Percentiles rank a stretch among this genome's conserved stretches.
Evolutionary conservation across 1,140 invertebrate genomes (phyloP).

Genomic region (Orussus abietinus): DNA sequence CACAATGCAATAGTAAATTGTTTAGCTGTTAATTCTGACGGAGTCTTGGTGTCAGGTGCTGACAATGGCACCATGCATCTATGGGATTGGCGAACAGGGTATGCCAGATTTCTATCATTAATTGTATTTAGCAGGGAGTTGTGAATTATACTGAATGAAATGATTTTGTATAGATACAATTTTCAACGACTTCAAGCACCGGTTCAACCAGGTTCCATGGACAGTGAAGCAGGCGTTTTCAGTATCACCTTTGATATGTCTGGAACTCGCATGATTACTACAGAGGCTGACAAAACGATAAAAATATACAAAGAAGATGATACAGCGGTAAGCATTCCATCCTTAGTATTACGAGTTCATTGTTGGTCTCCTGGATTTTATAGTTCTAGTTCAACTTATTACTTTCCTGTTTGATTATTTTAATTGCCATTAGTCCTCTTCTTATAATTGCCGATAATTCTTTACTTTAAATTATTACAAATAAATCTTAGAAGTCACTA

Average conservation of each 20-base stretch:
- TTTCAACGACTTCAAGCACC: conserved; percentile 91
- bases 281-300: conserved; percentile 98
- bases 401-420: conserved; percentile 4
- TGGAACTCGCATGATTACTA: conserved; percentile 88
- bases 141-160: conserved; percentile 1
- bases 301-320: conserved; percentile 99
- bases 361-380: conserved; percentile 1
- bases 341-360: too few relatives aligned
- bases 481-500: not conserved
- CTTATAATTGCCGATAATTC: conserved; percentile 3
- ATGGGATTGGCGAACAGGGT: conserved; percentile 99
- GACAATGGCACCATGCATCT: conserved; percentile 98
- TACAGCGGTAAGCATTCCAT: conserved; percentile 64
- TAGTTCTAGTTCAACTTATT: not conserved
- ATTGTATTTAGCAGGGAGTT: too few relatives aligned
- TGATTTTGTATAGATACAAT: conserved; percentile 65
- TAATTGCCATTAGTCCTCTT: conserved; percentile 13
- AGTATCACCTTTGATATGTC: conserved; percentile 93
- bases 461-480: conserved; percentile 7
- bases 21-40: conserved; percentile 89
- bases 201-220: conserved; percentile 98
- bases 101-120: too few relatives aligned
- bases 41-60: conserved; percentile 94
- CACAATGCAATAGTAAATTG: conserved; percentile 98
- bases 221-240: conserved; percentile 97